phyloP scores from a whole-genome alignment of 2,888 invertebrate species.

The Leucania comma region DNA sequence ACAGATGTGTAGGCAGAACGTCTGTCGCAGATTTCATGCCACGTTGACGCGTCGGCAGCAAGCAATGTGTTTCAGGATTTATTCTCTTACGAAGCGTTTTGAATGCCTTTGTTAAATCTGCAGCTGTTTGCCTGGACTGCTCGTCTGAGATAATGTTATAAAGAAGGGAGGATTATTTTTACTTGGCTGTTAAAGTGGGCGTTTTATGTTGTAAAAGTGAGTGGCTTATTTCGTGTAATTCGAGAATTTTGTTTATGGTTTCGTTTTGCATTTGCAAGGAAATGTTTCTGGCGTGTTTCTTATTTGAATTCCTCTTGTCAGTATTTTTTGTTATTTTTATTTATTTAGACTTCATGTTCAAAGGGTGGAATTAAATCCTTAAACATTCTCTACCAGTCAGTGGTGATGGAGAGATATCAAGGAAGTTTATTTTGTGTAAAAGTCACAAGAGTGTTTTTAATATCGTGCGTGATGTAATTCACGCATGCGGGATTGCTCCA shows the following conservation, averaged over 20 bases:
- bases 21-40: constrained; percentile 45
- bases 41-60: constrained; percentile 38
- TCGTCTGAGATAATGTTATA: constrained; percentile 21
- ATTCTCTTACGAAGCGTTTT: constrained; percentile 42
- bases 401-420: too few relatives aligned
- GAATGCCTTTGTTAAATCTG: constrained; percentile 56
- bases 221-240: constrained; percentile 7
- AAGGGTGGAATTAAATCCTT: too few relatives aligned
- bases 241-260: background rate
- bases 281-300: background rate
- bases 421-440: too few relatives aligned
- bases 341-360: too few relatives aligned
- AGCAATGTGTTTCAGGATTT: constrained; percentile 44
- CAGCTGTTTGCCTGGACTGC: constrained; percentile 31
- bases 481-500: too few relatives aligned
- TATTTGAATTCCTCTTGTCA: background rate
- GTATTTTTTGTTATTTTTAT: too few relatives aligned
- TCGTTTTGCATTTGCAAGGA: background rate
- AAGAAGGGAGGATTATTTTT: constrained; percentile 25
- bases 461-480: too few relatives aligned
- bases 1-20: constrained; percentile 38
- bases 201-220: constrained; percentile 15
- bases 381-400: too few relatives aligned
- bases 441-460: too few relatives aligned
- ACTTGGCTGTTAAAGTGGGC: constrained; percentile 4